Evolutionary conservation across 2,113 vertebrate genomes (phyloP).

Genomic region (Casuarius casuarius): DNA sequence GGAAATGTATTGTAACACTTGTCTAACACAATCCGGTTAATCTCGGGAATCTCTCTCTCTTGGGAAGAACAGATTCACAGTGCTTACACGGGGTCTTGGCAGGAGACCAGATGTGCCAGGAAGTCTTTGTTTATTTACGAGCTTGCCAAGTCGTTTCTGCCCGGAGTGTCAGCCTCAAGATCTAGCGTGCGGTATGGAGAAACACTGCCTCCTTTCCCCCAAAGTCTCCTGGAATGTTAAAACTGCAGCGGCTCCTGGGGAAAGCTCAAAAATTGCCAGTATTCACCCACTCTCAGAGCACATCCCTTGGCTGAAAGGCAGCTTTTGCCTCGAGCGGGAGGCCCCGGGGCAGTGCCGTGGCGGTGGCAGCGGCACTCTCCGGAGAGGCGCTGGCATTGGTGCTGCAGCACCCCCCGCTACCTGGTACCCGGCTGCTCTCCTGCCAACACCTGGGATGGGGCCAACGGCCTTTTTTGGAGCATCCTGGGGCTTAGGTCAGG

Average conservation of each 20-base stretch:
- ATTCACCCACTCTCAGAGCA: not conserved
- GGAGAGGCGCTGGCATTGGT: too few species aligned
- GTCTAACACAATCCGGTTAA: not conserved
- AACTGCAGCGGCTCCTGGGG: not conserved
- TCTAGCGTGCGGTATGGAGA: not conserved
- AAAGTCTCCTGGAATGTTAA: too few species aligned
- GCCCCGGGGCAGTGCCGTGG: not conserved
- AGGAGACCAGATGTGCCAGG: not conserved
- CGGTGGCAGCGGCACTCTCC: not conserved
- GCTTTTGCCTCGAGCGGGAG: fast-evolving
- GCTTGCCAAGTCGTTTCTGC: not conserved
- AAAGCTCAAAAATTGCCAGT: not conserved
- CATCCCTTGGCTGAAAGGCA: not conserved
- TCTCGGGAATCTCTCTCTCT: not conserved
- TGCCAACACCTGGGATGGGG: not conserved
- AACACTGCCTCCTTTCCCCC: not conserved
- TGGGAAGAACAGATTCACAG: not conserved
- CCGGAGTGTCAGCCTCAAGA: not conserved
- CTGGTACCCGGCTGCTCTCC: fast-evolving
- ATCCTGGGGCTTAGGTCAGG: not conserved
- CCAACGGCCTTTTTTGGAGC: fast-evolving
- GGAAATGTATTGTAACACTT: not conserved
- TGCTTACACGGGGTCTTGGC: not conserved
- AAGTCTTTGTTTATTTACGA: not conserved
- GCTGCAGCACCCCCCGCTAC: too few species aligned